These are phyloP conservation scores for Dicrostonyx torquatus DNA, from an alignment of 2,797 vertebrate genomes.

Conservation along the genomic window DNA sequence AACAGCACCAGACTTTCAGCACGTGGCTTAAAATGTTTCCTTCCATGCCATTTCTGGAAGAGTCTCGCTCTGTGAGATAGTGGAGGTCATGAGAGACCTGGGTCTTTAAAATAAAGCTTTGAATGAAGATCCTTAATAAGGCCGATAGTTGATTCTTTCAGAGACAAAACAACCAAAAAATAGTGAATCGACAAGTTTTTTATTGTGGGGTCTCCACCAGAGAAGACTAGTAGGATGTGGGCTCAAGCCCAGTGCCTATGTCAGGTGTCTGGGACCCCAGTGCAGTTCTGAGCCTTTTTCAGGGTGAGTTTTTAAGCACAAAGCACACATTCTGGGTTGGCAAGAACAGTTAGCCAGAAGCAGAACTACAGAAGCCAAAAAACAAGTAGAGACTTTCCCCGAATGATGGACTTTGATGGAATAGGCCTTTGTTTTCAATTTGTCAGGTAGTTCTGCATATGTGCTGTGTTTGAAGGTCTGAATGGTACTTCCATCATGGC, in stretches of 20 bases:
- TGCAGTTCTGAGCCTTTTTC: neutral
- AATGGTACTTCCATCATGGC: neutral
- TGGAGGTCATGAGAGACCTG: neutral
- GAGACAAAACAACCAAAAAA: constrained; percentile 17
- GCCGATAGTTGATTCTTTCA: constrained; percentile 11
- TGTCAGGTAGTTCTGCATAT: neutral
- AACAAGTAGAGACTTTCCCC: neutral
- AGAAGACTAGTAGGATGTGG: neutral
- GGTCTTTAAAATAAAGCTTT: neutral
- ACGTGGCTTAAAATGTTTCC: neutral
- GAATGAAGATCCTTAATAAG: neutral
- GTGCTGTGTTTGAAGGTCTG: neutral
- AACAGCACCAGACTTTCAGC: fast-evolving
- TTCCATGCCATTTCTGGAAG: neutral
- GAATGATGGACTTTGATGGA: neutral
- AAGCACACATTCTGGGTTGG: neutral
- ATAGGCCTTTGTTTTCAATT: neutral
- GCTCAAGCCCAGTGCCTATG: neutral
- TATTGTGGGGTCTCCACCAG: neutral
- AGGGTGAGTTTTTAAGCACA: neutral
- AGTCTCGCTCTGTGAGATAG: neutral
- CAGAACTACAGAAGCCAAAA: neutral
- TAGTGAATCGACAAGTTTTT: neutral
- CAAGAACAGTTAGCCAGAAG: neutral
- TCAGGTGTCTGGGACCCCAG: neutral